A percentile compares a stretch with the other conserved stretches of the same genome.
Conservation (phyloP, 2,113 vertebrate genomes). For the Muscicapa adusta region DNA sequence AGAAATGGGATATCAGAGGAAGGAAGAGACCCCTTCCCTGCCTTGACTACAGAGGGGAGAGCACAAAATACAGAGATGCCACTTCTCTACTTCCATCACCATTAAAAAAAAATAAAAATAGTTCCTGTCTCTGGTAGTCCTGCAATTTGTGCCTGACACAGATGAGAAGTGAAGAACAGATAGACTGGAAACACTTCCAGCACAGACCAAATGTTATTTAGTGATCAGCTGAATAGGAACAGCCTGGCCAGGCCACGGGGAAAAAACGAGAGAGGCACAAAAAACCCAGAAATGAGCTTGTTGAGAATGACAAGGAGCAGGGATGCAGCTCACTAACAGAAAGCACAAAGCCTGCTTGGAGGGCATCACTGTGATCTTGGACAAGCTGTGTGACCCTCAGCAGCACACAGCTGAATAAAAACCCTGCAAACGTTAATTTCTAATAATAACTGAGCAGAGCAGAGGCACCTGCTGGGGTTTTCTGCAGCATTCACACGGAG, state of each 20-base stretch:
- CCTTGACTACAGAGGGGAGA: neutral
- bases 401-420: neutral
- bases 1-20: neutral
- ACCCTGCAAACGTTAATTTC: neutral
- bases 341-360: neutral
- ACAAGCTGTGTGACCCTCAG: neutral
- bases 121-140: fast-evolving
- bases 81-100: neutral
- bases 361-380: neutral
- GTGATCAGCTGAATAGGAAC: neutral
- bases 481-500: fast-evolving
- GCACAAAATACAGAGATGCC: neutral
- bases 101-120: fast-evolving
- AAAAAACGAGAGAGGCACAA: fast-evolving
- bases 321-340: neutral
- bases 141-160: neutral
- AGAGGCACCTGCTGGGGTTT: neutral
- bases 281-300: fast-evolving
- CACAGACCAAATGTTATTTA: neutral
- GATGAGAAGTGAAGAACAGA: neutral
- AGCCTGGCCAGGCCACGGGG: neutral
- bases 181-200: neutral
- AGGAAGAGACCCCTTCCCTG: neutral
- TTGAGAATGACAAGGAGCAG: fast-evolving
- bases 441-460: neutral